Conservation (phyloP, 2,797 vertebrate species). For the Onychomys torridus region DNA sequence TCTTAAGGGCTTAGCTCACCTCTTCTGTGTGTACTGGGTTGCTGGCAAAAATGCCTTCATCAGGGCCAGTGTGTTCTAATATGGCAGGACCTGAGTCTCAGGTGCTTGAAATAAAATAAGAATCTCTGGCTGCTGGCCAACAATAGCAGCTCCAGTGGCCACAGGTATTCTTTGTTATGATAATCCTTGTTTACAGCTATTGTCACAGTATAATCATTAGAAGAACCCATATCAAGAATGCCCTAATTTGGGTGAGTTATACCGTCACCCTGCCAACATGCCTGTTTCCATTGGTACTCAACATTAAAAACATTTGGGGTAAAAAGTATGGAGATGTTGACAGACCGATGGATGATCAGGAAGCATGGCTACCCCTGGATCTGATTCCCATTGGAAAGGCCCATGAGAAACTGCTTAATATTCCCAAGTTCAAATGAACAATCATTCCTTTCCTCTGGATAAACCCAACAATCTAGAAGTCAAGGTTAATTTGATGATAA, state of each 20-base stretch:
- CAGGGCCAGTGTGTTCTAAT: fast-evolving
- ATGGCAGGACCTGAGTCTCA: neutral
- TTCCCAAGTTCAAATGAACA: conserved; percentile 22
- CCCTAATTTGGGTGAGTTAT: neutral
- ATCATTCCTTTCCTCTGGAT: conserved; percentile 16
- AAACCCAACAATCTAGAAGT: conserved; percentile 22
- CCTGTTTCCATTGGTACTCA: neutral
- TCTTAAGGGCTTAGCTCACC: neutral
- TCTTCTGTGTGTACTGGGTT: neutral
- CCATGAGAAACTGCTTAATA: neutral
- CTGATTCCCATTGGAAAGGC: neutral
- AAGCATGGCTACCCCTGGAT: neutral
- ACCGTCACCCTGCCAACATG: neutral
- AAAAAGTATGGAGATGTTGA: neutral
- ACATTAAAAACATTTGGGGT: neutral
- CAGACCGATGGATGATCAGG: neutral
- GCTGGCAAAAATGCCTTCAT: neutral
- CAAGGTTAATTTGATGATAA: conserved; percentile 67
- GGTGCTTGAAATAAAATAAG: neutral
- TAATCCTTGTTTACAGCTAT: neutral
- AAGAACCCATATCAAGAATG: neutral
- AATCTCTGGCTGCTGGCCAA: neutral
- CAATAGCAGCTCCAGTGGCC: neutral
- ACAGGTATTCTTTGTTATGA: neutral
- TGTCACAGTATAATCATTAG: neutral